phyloP scores from a whole-genome alignment of 1,140 invertebrate species.

The Chionoecetes opilio region DNA sequence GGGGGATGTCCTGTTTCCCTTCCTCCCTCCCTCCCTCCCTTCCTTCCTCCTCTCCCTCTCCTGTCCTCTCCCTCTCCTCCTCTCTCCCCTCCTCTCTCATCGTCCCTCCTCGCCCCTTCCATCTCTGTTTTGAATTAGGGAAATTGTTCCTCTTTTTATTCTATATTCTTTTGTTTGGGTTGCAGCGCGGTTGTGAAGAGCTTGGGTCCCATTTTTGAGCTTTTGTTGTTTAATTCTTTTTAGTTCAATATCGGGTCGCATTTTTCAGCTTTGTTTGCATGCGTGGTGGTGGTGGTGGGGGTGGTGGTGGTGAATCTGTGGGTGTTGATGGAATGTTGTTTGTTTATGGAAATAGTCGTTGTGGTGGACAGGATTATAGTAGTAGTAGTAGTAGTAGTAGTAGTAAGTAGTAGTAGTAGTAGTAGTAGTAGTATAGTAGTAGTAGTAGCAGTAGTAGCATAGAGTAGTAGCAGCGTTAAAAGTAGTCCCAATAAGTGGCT shows the following conservation, averaged over 20 bases:
- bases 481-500: background rate
- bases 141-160: background rate
- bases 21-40: background rate
- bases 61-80: background rate
- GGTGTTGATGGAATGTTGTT: slow-evolving; percentile 33
- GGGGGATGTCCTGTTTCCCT: background rate
- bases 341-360: background rate
- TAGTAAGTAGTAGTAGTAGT: background rate
- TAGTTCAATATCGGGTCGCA: background rate
- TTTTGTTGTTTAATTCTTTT: slow-evolving; percentile 11
- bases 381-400: background rate
- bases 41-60: background rate
- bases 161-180: background rate
- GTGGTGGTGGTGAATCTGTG: slow-evolving; percentile 10
- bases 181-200: background rate
- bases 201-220: background rate
- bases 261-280: background rate
- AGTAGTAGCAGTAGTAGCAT: slow-evolving; percentile 39
- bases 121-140: background rate
- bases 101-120: background rate
- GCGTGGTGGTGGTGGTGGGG: background rate
- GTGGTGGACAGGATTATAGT: background rate
- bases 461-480: background rate
- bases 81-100: background rate
- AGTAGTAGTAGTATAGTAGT: background rate